Evolutionary conservation across 2,113 vertebrate genomes (phyloP), one percentile per base, ranked within the genome.

Genomic region (Ammodytes dubius): DNA sequence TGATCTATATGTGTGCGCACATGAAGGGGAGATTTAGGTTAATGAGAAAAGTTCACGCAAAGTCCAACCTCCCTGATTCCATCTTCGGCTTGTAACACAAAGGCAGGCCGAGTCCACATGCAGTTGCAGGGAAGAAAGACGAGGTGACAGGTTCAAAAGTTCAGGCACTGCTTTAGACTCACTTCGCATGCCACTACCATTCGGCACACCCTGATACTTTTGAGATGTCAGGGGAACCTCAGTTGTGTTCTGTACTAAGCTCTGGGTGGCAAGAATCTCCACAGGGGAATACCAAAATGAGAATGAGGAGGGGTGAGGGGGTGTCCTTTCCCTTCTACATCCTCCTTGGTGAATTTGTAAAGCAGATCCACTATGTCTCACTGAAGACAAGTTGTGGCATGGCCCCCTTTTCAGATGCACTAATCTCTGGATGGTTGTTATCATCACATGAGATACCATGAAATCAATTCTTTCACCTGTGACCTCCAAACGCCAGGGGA

Each of bases 11-110:
- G 76, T 70, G 40, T 43, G 53, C 12, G 65, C 39, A 10, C 19
- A 17, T 79, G 37, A 64, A 60, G 66, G 79, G 81, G 88, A 82
- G 81, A 92, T 87, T 74, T 85, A 74, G 90, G 88, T 88, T 94
- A 95, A 95, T 94, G 87, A 94, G 91, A 93, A 95, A 93, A 94
- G 95, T 95, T 96, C 95, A 95, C 73, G 49, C 75, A 94, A 93
- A 95, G 95, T 96, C 93, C 94, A 96, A 89, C 82, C 83, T 89
- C 85, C 77, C 88, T 88, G 92, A 90, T 93, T 92, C 83, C 87
- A 91, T 90, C 93, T 91, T 93, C 87, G 82, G 76, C 80, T 84
- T 59, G 79, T 70, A 77, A 82, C 91, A 94, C 83, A 93, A 94
- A 92, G 87, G 84, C 86, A 85, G 72, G 17, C 73, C 79, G 87